Conservation (phyloP, 2,888 invertebrate species). For the Mythimna pallens region DNA sequence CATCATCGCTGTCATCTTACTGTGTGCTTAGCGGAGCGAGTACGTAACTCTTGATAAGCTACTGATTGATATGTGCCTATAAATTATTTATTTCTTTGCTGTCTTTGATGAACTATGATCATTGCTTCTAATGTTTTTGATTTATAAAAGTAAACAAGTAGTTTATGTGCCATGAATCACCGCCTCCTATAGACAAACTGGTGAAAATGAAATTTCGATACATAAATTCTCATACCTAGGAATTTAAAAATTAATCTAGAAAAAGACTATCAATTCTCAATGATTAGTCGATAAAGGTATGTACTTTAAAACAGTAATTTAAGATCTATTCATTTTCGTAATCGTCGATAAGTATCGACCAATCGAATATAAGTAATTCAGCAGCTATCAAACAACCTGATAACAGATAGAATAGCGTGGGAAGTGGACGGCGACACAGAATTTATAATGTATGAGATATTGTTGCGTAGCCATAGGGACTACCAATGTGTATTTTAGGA, state of each 20-base stretch:
- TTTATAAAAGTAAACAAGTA: conserved; percentile 32
- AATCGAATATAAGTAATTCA: conserved; percentile 40
- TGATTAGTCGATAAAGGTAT: conserved; percentile 10
- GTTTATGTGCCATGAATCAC: conserved; percentile 20
- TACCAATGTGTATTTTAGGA: conserved; percentile 86
- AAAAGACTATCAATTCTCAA: conserved; percentile 18
- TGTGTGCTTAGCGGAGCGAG: conserved; percentile 45
- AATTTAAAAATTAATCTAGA: neutral
- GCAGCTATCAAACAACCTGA: conserved; percentile 45
- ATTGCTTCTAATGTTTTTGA: conserved; percentile 28
- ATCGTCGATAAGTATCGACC: conserved; percentile 35
- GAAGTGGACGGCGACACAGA: conserved; percentile 69
- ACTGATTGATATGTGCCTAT: conserved; percentile 63
- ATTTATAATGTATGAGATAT: conserved; percentile 67
- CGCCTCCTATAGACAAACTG: conserved; percentile 14
- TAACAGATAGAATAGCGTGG: conserved; percentile 63
- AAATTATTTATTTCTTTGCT: conserved; percentile 37
- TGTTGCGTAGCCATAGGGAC: conserved; percentile 75
- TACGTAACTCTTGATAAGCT: conserved; percentile 64
- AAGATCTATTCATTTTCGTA: conserved; percentile 37
- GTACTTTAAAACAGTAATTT: conserved; percentile 18
- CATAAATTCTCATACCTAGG: neutral
- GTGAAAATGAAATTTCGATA: conserved; percentile 17
- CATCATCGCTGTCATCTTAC: conserved; percentile 51
- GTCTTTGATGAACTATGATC: conserved; percentile 35